A percentile compares a stretch with the other conserved stretches of the same genome.
Conservation (phyloP, 2,888 invertebrate genomes). For the Crioceris asparagi region DNA sequence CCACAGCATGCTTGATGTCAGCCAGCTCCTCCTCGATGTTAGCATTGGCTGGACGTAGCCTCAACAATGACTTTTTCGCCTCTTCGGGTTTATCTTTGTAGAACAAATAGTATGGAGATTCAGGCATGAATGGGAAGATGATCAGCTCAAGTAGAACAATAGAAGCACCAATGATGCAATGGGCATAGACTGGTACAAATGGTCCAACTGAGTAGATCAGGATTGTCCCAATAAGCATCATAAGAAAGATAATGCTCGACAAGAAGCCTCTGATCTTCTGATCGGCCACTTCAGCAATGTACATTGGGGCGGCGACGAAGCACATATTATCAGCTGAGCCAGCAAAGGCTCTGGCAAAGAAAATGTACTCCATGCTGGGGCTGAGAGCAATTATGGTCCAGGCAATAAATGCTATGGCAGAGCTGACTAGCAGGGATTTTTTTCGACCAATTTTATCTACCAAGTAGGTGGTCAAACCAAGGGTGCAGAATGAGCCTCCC, state of each 20-base stretch:
- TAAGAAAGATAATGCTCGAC: constrained; percentile 33
- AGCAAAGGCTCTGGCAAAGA: constrained; percentile 30
- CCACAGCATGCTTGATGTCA: constrained; percentile 32
- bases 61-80: constrained; percentile 28
- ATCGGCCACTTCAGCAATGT: constrained; percentile 37
- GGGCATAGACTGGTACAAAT: constrained; percentile 24
- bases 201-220: constrained; percentile 32
- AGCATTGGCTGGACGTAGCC: constrained; percentile 23
- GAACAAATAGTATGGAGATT: constrained; percentile 35
- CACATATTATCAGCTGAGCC: constrained; percentile 35
- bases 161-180: constrained; percentile 25
- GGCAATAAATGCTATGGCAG: constrained; percentile 28
- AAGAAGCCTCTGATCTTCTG: constrained; percentile 36
- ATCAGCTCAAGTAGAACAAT: constrained; percentile 30
- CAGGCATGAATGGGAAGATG: constrained; percentile 29
- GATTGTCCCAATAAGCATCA: constrained; percentile 35
- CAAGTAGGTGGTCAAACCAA: constrained; percentile 31
- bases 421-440: constrained; percentile 31
- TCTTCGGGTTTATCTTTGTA: constrained; percentile 30
- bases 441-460: constrained; percentile 32
- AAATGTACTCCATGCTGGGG: constrained; percentile 27
- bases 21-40: constrained; percentile 32
- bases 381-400: constrained; percentile 34
- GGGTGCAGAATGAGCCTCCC: constrained; percentile 28
- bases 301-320: constrained; percentile 37